Conservation (phyloP, 2,797 vertebrate species). For the Sebastes miniatus region DNA sequence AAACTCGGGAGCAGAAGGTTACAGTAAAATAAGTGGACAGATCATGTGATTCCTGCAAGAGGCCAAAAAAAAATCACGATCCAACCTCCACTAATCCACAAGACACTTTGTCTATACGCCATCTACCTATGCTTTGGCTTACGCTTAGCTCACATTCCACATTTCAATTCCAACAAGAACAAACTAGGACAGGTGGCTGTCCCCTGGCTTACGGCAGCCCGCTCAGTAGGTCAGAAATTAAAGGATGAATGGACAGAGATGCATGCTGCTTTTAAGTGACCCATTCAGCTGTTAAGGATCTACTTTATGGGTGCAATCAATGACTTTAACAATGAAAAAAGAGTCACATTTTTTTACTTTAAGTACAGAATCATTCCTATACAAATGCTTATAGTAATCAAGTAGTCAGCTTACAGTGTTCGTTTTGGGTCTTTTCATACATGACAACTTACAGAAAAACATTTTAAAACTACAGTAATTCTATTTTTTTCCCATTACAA, state of each 20-base stretch:
- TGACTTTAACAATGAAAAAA: background rate
- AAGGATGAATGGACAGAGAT: background rate
- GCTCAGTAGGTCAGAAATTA: conserved; percentile 3
- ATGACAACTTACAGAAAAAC: too few relatives aligned
- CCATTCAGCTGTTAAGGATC: background rate
- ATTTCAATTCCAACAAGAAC: conserved; percentile 8
- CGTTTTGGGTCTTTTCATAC: too few relatives aligned
- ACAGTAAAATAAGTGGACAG: background rate
- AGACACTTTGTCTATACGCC: background rate
- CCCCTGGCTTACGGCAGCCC: background rate
- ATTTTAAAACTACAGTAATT: too few relatives aligned
- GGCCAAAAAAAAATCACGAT: background rate
- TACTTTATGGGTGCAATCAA: background rate
- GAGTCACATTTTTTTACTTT: background rate
- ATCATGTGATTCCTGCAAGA: background rate
- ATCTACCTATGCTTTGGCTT: conserved; percentile 18
- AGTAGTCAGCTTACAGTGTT: too few relatives aligned
- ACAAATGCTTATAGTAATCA: too few relatives aligned
- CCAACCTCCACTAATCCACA: background rate
- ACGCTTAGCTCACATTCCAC: conserved; percentile 1
- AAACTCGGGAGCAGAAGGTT: background rate
- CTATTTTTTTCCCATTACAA: too few relatives aligned
- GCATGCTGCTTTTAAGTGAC: background rate
- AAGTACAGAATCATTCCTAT: too few relatives aligned
- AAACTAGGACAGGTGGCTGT: conserved; percentile 26